These are phyloP conservation scores for Remorina albescens DNA, from an alignment of 2,797 vertebrate genomes.

Conservation along the genomic window DNA sequence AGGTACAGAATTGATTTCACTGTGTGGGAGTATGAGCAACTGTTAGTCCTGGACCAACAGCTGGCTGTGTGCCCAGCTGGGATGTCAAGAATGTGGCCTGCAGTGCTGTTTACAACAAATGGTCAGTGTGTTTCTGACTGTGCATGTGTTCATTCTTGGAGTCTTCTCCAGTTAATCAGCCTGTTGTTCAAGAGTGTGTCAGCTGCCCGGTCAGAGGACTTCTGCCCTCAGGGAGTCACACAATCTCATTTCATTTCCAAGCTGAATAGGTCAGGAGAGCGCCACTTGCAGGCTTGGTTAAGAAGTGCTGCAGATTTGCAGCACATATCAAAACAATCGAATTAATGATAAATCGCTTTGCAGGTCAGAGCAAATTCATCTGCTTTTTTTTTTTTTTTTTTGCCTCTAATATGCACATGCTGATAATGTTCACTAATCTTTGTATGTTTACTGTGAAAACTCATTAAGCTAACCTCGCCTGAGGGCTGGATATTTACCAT, in stretches of 20 bases:
- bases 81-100: constrained; percentile 76
- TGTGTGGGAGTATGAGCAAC: constrained; percentile 60
- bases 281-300: constrained; percentile 46
- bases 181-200: constrained; percentile 81
- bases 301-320: constrained; percentile 53
- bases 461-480: constrained; percentile 51
- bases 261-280: constrained; percentile 43
- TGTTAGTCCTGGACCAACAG: constrained; percentile 62
- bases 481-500: constrained; percentile 35
- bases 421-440: constrained; percentile 37
- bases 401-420: constrained; percentile 29
- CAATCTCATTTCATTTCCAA: constrained; percentile 53
- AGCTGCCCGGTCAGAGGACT: constrained; percentile 81
- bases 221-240: constrained; percentile 60
- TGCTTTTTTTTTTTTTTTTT: constrained; percentile 36
- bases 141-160: constrained; percentile 69
- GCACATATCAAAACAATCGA: constrained; percentile 40
- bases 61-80: constrained; percentile 67
- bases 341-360: constrained; percentile 58
- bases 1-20: constrained; percentile 61
- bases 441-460: constrained; percentile 38
- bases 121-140: constrained; percentile 67
- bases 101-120: constrained; percentile 75
- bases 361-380: constrained; percentile 53
- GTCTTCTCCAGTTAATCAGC: constrained; percentile 74